Evolutionary conservation across 2,888 invertebrate species (phyloP), one percentile per base, ranked within the genome.

Genomic region (Ormyrus thymus): DNA sequence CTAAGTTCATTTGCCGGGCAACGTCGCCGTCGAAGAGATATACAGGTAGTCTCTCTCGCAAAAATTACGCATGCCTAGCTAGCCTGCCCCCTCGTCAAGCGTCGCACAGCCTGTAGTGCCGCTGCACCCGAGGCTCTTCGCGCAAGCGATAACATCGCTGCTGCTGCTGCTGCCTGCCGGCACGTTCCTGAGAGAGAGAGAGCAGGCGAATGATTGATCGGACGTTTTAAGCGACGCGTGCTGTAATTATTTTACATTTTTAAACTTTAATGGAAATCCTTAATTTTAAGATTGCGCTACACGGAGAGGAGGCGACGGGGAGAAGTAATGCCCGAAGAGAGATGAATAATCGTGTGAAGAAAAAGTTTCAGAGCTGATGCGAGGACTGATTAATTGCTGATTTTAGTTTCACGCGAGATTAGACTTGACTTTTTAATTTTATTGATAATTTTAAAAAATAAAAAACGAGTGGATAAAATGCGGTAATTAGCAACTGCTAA

Each of bases 61-160:
- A 81, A 83, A 82, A 82, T 81, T 78, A 79, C 81, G 73, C 76
- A 53, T 76, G 51, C 66, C 68, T 72, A 78, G 72, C 59, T 53
- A 11, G 9, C 53, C 6, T 3, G 7, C 59, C 53, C 13, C 46
- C 55, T 13, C 43, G 29, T 29, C 29, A 29, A 29, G 29, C 29
- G 29, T 29, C 29, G 29, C 29, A 29, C 29, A 29, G 29, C 29
- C 29, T 29, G 29, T 29, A 29, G 29, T 29, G 29, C 29, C 29
- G 29, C 45, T 56, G 9, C 50, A 10, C 3, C 56, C 66, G 62
- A 46, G 7, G 62, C 45, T 10, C 13, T 50, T 58, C 50, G n/a
- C 48, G 56, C 46, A 9, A 53, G 58, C 59, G 77, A 71, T 77
- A 65, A 45, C 51, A 65, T 77, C 71, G 53, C 15, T 10, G 3